Percentiles rank a stretch among this genome's conserved stretches.
Evolutionary conservation across 2,888 invertebrate genomes (phyloP).

Genomic region (Anorthoa munda): DNA sequence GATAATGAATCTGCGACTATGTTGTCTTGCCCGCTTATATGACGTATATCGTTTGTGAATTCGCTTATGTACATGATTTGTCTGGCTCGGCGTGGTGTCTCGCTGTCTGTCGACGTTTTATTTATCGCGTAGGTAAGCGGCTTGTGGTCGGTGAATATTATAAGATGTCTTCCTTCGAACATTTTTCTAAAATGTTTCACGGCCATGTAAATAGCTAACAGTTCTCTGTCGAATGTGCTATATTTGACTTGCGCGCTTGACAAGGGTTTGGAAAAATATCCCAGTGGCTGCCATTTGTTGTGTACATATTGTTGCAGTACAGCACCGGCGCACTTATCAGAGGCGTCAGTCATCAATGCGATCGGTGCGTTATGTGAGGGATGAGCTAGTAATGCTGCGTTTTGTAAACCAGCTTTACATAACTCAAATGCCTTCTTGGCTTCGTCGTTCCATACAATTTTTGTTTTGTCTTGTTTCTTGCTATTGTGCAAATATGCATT

Average conservation of each 20-base stretch:
- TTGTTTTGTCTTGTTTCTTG: background rate
- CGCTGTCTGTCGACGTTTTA: too few relatives aligned
- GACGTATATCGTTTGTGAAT: too few relatives aligned
- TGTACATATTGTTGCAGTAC: background rate
- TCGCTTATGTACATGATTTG: too few relatives aligned
- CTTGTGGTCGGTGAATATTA: too few relatives aligned
- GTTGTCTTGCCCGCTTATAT: too few relatives aligned
- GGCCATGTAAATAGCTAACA: too few relatives aligned
- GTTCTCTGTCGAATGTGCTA: too few relatives aligned
- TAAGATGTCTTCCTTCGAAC: too few relatives aligned
- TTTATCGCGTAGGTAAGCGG: too few relatives aligned
- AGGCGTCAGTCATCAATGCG: background rate
- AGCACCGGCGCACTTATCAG: background rate
- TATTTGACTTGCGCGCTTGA: background rate
- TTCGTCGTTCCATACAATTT: background rate
- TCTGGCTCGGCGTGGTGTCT: too few relatives aligned
- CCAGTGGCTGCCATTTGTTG: constrained; percentile 5
- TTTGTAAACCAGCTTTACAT: constrained; percentile 3
- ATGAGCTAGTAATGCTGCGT: constrained; percentile 15
- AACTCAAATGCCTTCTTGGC: background rate
- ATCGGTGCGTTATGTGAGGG: background rate
- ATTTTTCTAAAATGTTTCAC: too few relatives aligned
- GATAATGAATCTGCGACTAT: too few relatives aligned
- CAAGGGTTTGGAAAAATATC: constrained; percentile 2
- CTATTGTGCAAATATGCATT: background rate